Evolutionary conservation across 2,797 vertebrate genomes (phyloP), one percentile per base, ranked within the genome.

Genomic region (Gymnodraco acuticeps): DNA sequence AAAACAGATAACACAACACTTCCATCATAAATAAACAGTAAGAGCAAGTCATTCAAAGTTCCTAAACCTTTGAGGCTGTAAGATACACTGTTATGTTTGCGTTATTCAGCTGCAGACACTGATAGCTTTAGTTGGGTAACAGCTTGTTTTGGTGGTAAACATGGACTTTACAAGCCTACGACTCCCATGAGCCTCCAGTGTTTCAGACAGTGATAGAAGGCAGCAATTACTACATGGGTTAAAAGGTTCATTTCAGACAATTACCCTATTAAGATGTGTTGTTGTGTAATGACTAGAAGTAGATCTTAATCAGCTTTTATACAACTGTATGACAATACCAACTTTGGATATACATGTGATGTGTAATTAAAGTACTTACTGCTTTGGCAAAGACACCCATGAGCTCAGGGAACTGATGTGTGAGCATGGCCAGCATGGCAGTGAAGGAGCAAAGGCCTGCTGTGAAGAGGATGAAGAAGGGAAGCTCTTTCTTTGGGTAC

Each of bases 391-490:
- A 98, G 92, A 99, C 83, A 48, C 98, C 97, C 97, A 99, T 98
- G 85, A 99, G 96, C 94, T 99, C 98, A 16, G 98, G 98, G 93
- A 99, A 99, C 92, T 99, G 98, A 93, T 99, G 98, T 15, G 97
- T 99, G 75, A 99, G 97, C 88, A 99, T 96, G 73, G 98, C 98
- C 90, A 99, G 95, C 97, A 99, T 96, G 82, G 98, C 98, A 23
- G 98, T 99, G 80, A 98, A 99, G 83, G 98, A 99, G 77, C 98
- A 99, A 65, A 99, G 95, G 83, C 98, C 98, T 81, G 98, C 98
- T 90, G 98, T 99, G 95, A 99, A 99, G 87, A 99, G 97, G 92
- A 99, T 99, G 94, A 99, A 99, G 92, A 99, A 99, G 64, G 98
- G 98, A 83, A 99, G 96, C 74, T 99, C 98, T 93, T 99, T 99